These are phyloP conservation scores for Andrena dorsata DNA, from an alignment of 2,888 invertebrate species.

Conservation along the genomic window DNA sequence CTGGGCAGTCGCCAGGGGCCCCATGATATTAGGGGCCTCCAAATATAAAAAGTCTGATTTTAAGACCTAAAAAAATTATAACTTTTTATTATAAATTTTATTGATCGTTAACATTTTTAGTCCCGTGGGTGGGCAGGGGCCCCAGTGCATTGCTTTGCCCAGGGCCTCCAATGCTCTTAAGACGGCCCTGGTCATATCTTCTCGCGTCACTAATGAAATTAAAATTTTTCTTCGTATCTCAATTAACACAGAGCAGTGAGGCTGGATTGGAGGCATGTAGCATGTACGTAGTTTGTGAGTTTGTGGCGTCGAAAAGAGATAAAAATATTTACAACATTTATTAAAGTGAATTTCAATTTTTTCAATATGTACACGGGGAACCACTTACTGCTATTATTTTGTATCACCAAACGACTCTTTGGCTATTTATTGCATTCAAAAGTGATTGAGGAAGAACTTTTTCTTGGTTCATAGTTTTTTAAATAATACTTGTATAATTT, in stretches of 20 bases:
- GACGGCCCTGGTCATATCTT: not conserved
- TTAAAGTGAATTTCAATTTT: constrained; percentile 8
- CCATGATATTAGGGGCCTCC: no score
- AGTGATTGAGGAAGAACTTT: not conserved
- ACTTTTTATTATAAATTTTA: no score
- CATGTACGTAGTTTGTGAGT: constrained; percentile 16
- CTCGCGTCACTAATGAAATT: not conserved
- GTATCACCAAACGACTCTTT: not conserved
- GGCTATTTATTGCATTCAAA: not conserved
- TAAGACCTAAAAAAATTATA: no score
- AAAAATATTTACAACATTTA: constrained; percentile 24
- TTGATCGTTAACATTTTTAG: no score
- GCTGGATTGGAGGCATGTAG: constrained; percentile 17
- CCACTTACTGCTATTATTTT: not conserved
- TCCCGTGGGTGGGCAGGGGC: no score
- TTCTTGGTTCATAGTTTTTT: not conserved
- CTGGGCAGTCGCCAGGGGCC: no score
- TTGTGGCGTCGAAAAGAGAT: constrained; percentile 1
- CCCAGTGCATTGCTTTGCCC: no score
- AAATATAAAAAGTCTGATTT: no score
- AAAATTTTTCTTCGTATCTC: constrained; percentile 41
- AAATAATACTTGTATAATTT: not conserved
- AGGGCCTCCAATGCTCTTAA: no score
- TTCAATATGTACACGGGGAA: constrained; percentile 2
- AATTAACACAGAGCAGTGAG: constrained; percentile 44